These are phyloP conservation scores for Nematolebias whitei DNA, from an alignment of 2,113 vertebrate species.

Conservation along the genomic window DNA sequence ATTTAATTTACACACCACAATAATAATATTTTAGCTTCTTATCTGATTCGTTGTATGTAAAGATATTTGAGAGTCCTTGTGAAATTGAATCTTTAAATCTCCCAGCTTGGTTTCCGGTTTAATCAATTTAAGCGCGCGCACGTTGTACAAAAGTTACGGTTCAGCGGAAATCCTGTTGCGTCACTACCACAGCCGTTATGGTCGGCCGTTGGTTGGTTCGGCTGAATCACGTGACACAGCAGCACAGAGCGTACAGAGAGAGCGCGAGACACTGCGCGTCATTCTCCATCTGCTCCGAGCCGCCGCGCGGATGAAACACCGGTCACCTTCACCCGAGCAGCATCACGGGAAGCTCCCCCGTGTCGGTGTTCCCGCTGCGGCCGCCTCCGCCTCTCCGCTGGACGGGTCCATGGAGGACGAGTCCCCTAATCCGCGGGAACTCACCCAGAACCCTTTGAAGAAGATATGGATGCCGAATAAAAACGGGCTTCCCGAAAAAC, in stretches of 20 bases:
- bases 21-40: no score
- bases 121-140: no score
- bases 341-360: conserved; percentile 59
- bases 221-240: conserved; percentile 40
- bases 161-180: neutral
- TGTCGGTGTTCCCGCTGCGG: conserved; percentile 33
- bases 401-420: conserved; percentile 58
- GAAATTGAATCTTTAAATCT: no score
- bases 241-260: neutral
- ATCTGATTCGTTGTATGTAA: no score
- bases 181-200: conserved; percentile 17
- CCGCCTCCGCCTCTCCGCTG: conserved; percentile 23
- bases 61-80: no score
- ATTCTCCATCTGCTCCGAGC: conserved; percentile 9
- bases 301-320: conserved; percentile 62
- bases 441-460: conserved; percentile 91
- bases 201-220: neutral
- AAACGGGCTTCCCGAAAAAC: conserved; percentile 87
- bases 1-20: no score
- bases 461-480: conserved; percentile 93
- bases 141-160: conserved; percentile 6
- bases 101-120: no score
- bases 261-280: neutral
- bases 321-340: conserved; percentile 60
- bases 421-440: conserved; percentile 77